Percentiles rank a stretch among this genome's conserved stretches.
phyloP scores from a whole-genome alignment of 2,113 vertebrate species.

The Ictalurus punctatus region DNA sequence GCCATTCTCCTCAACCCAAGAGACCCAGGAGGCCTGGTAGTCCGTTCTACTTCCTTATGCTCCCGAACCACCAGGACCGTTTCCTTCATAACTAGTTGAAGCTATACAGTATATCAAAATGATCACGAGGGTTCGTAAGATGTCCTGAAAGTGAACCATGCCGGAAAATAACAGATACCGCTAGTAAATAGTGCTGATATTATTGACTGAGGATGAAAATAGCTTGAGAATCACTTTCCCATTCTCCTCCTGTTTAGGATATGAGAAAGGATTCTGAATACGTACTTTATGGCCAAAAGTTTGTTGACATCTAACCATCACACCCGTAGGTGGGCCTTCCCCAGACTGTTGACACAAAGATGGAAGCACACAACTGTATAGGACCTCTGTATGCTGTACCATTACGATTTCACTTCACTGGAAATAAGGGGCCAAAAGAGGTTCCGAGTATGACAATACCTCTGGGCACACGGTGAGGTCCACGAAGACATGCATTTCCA shows the following conservation, averaged over 20 bases:
- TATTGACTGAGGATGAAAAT: background rate
- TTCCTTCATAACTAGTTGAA: background rate
- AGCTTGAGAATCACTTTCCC: background rate
- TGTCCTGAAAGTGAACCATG: background rate
- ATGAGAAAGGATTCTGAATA: background rate
- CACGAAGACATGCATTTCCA: background rate
- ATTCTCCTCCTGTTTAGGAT: background rate
- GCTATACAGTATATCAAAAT: background rate
- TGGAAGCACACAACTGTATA: background rate
- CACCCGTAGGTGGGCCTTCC: background rate
- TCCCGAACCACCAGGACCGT: background rate
- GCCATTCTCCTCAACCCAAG: background rate
- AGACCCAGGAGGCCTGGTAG: background rate
- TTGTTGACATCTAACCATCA: background rate
- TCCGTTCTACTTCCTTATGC: background rate
- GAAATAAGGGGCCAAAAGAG: background rate
- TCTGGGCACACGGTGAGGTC: background rate
- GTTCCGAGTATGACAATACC: background rate
- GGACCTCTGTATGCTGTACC: background rate
- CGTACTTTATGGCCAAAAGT: background rate
- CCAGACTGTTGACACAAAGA: background rate
- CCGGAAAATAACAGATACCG: background rate
- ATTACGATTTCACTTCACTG: background rate
- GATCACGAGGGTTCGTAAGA: background rate
- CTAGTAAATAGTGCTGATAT: background rate